Evolutionary conservation across 2,888 invertebrate species (phyloP), one percentile per base, ranked within the genome.

Genomic region (Amphipyra berbera): DNA sequence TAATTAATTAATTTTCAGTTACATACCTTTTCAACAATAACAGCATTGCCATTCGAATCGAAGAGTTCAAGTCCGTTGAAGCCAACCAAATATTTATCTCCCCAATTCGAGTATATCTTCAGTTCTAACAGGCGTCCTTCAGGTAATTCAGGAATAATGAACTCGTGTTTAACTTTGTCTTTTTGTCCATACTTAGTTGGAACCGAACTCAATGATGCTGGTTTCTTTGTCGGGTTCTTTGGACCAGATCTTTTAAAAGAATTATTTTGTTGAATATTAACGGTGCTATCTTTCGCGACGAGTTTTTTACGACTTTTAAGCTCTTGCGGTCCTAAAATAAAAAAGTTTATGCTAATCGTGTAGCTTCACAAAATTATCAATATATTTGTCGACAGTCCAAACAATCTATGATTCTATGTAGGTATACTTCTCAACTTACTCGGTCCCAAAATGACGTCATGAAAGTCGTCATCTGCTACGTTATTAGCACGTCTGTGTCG

Each of bases 11-110:
- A 7, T 7, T 6, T 30, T 30, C 30, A 7, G 30, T 30, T 30
- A 65, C 73, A 79, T 86, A 97, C 97, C 95, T 96, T 96, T 83
- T 95, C 93, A 61, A 97, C 93, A 50, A 87, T 82, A 1, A 96
- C 95, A 37, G 94, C 90, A 68, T 95, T 92, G 9, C 97, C 97
- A 52, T 93, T 91, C 13, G 92, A 90, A 67, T 96, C 96, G 84
- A 97, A 98, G 67, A 97, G 89, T 87, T 98, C 97, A 55, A 98
- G 95, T 2, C 97, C 97, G 83, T 97, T 97, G 57, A 98, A 88
- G 0, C 97, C 98, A 12, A 98, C 96, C 78, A 97, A 96, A 88
- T 97, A 96, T 76, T 96, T 96, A 85, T 98, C 98, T 8, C 97
- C 98, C 98, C 98, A 98, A 35, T 97, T 97, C 14, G 95, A 95